These are phyloP conservation scores for Heterocephalus glaber DNA, from an alignment of 2,113 vertebrate species.

Conservation along the genomic window DNA sequence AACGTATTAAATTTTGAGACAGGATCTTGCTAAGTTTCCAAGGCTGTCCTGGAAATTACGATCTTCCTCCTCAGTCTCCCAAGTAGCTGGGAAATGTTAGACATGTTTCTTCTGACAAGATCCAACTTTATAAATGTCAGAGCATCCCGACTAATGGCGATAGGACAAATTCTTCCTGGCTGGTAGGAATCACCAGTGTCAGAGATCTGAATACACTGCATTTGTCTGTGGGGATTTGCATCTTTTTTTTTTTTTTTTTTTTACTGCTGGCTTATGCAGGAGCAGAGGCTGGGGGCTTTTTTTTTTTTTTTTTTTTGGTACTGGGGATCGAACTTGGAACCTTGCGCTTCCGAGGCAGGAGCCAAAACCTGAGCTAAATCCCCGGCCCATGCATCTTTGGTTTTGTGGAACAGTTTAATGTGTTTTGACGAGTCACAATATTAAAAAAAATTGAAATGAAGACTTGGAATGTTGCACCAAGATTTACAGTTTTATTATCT, in stretches of 20 bases:
- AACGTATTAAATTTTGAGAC: not conserved
- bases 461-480: not conserved
- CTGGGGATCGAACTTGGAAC: too few relatives aligned
- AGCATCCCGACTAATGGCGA: not conserved
- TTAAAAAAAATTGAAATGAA: conserved; percentile 42
- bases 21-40: not conserved
- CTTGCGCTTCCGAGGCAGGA: too few relatives aligned
- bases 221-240: not conserved
- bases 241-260: too few relatives aligned
- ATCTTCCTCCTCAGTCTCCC: not conserved
- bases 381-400: not conserved
- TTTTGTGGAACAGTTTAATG: not conserved
- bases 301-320: too few relatives aligned
- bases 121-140: not conserved
- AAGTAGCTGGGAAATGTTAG: not conserved
- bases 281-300: too few relatives aligned
- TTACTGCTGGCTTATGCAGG: too few relatives aligned
- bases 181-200: not conserved
- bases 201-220: not conserved
- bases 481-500: not conserved
- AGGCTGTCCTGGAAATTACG: not conserved
- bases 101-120: not conserved
- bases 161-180: not conserved
- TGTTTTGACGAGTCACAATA: not conserved
- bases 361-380: too few relatives aligned